Percentiles rank a stretch among this genome's conserved stretches.
Evolutionary conservation across 2,113 vertebrate species (phyloP).

Genomic region (Passer montanus): DNA sequence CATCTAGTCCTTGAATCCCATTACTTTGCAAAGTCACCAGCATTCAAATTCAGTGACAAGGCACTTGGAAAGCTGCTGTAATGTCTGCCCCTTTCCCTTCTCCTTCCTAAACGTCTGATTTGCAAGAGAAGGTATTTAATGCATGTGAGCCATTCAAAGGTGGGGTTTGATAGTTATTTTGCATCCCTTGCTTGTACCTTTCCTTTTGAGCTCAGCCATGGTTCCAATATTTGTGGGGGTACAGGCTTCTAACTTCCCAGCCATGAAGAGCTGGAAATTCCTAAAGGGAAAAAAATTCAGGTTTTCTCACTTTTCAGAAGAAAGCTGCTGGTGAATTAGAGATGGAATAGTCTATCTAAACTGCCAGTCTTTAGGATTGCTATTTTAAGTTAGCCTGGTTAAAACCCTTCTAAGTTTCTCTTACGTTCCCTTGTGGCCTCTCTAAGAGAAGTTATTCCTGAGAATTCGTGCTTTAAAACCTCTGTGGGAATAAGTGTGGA

Average conservation of each 20-base stretch:
- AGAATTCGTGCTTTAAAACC: not conserved
- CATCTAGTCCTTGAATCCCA: not conserved
- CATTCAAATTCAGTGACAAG: not conserved
- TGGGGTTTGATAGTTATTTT: not conserved
- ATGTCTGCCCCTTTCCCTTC: not conserved
- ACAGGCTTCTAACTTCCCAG: not conserved
- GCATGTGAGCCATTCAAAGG: not conserved
- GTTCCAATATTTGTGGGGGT: not conserved
- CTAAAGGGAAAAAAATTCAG: not conserved
- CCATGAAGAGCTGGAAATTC: not conserved
- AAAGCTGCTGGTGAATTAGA: not conserved
- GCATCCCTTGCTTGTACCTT: not conserved
- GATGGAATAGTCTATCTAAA: not conserved
- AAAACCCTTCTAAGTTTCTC: constrained; percentile 23
- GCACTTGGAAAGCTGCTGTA: not conserved
- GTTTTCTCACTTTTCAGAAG: not conserved
- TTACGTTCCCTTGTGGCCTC: not conserved
- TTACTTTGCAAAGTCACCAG: not conserved
- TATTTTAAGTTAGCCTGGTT: constrained; percentile 6
- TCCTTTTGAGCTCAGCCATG: not conserved
- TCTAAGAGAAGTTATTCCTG: not conserved
- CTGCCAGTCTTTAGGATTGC: not conserved
- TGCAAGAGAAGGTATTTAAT: not conserved
- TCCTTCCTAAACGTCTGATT: not conserved
- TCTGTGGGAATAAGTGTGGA: not conserved